A percentile compares a stretch with the other conserved stretches of the same genome.
phyloP scores from a whole-genome alignment of 2,888 invertebrate genomes.

The Byasa hedistus region DNA sequence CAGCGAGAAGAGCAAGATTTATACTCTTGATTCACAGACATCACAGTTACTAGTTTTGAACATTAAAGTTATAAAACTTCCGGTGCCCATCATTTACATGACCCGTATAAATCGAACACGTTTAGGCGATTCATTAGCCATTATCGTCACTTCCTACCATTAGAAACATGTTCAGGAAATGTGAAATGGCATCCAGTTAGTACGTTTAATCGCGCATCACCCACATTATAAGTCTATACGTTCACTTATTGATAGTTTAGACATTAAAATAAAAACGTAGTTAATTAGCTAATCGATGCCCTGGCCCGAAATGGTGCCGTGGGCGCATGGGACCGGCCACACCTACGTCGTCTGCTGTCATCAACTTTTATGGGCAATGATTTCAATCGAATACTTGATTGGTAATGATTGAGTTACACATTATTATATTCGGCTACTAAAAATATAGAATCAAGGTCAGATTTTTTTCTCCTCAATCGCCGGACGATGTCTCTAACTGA shows the following conservation, averaged over 20 bases:
- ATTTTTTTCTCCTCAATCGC: slow-evolving; percentile 9
- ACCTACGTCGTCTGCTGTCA: slow-evolving; percentile 40
- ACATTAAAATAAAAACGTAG: slow-evolving; percentile 43
- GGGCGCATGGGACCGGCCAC: slow-evolving; percentile 43
- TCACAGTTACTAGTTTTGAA: not conserved
- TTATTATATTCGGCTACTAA: slow-evolving; percentile 35
- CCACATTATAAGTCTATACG: slow-evolving; percentile 25
- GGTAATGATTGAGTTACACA: slow-evolving; percentile 36
- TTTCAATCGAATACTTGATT: slow-evolving; percentile 39
- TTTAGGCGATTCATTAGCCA: slow-evolving; percentile 7
- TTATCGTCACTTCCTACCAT: slow-evolving; percentile 19
- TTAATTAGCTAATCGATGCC: slow-evolving; percentile 52
- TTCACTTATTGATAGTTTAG: slow-evolving; percentile 33
- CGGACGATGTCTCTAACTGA: slow-evolving; percentile 22
- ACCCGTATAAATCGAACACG: not conserved
- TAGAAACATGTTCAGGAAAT: slow-evolving; percentile 17
- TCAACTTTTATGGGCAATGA: slow-evolving; percentile 38
- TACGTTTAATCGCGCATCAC: slow-evolving; percentile 7
- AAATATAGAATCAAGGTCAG: slow-evolving; percentile 29
- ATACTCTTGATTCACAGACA: not conserved
- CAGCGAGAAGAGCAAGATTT: not conserved
- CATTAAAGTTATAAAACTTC: slow-evolving; percentile 3
- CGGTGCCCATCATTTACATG: slow-evolving; percentile 3
- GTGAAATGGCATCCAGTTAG: slow-evolving; percentile 11
- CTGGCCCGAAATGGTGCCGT: slow-evolving; percentile 43